phyloP scores from a whole-genome alignment of 1,140 invertebrate genomes.

The Leptopilina clavipes region DNA sequence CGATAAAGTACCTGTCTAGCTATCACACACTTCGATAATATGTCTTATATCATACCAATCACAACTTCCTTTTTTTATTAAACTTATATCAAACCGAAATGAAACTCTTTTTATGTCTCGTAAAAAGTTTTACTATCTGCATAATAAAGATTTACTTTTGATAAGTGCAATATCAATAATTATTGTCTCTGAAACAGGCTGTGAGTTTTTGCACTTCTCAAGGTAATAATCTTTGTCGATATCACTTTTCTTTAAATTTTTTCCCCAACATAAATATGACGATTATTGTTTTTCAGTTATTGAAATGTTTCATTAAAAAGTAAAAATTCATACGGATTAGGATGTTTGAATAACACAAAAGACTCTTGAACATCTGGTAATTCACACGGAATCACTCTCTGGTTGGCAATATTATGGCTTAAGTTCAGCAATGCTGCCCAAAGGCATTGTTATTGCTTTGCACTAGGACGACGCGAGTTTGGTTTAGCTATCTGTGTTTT shows the following conservation, averaged over 20 bases:
- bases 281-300: too few species aligned
- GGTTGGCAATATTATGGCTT: conserved; percentile 57
- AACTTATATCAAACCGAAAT: neutral
- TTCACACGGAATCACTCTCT: neutral
- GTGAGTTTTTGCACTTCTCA: neutral
- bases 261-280: too few species aligned
- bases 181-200: neutral
- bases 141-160: conserved; percentile 13
- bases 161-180: neutral
- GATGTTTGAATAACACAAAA: too few species aligned
- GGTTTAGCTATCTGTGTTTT: conserved; percentile 63
- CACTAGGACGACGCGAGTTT: conserved; percentile 56
- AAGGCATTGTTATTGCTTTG: conserved; percentile 69
- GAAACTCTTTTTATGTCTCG: neutral
- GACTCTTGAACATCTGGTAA: neutral
- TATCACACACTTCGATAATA: conserved; percentile 4
- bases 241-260: too few species aligned
- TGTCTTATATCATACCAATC: neutral
- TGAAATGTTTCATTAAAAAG: too few species aligned
- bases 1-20: neutral
- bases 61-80: neutral
- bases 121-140: neutral
- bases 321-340: too few species aligned
- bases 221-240: too few species aligned
- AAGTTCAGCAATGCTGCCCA: conserved; percentile 66